Base-by-base conservation (phyloP, 2,113 vertebrate genomes). In the Chionodraco myersi region DNA sequence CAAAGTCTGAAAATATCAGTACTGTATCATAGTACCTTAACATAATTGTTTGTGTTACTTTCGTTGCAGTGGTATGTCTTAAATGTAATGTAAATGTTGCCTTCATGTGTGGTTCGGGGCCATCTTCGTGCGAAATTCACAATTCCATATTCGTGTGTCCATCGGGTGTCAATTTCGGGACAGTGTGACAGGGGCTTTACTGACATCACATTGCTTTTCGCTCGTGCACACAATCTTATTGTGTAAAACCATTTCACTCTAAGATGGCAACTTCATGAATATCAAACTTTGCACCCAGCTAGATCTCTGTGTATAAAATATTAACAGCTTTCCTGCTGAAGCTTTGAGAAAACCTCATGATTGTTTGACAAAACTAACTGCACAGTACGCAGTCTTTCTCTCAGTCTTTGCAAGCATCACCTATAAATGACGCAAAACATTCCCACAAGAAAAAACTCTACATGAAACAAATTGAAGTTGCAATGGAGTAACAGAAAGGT, bases 221-320 rank as follows among this genome's bases (percentile, higher is more conserved):
- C 61, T 44, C 56, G 26, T 64, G 23, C 21, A 44, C 72, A 58
- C 45, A 68, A 67, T 75, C 73, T 52, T 57, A 51, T 44, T 3
- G 21, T 57, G 23, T 6, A 73, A 76, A 80, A 45, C 9, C 1
- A 26, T 74, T 77, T 69, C 34, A 51, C 11, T n/a, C 21, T 10
- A 51, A 72, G 41, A 44, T 52, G 34, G 53, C 10, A 8, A 51
- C 53, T 77, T 52, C 47, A 75, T 82, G 70, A 82, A 49, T 58
- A 75, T 41, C 47, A 78, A 70, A 49, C 47, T 30, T 6, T 14
- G 9, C 10, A 26, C 44, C 51, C 16, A 58, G 13, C 41, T 11
- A n/a, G 34, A 8, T n/a, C 48, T 56, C 74, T 41, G 67, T 65
- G 12, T 26, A 59, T 61, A 8, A 47, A 72, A 67, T 65, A 16